Conservation (phyloP, 1,140 invertebrate species). For the Cydia fagiglandana region DNA sequence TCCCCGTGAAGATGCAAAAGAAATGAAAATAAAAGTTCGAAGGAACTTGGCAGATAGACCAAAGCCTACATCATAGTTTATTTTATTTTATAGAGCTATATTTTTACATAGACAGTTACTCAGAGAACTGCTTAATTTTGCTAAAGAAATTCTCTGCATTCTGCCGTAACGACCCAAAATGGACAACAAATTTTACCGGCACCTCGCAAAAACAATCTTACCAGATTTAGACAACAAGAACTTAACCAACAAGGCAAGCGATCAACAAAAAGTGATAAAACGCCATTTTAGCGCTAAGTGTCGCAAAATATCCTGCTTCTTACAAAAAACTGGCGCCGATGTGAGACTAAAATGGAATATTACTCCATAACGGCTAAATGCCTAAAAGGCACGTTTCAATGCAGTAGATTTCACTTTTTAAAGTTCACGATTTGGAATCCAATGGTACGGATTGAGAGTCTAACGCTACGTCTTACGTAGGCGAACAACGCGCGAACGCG, state of each 20-base stretch:
- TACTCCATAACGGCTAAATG: background rate
- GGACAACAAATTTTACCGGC: background rate
- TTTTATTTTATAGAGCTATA: no score
- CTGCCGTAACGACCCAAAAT: background rate
- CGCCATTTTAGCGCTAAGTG: background rate
- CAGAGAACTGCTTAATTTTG: background rate
- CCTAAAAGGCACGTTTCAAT: background rate
- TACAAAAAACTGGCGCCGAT: background rate
- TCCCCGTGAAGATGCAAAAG: no score
- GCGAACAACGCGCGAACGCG: no score
- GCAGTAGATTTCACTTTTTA: background rate
- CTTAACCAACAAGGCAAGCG: background rate
- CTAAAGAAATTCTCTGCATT: background rate
- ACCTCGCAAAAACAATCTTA: background rate
- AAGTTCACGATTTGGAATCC: no score
- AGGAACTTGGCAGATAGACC: no score
- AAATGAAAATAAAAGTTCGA: no score
- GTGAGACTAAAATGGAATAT: background rate
- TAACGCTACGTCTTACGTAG: no score
- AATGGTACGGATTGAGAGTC: no score
- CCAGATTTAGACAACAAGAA: background rate
- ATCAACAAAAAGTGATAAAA: slow-evolving; percentile 10
- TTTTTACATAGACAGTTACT: no score
- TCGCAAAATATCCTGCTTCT: background rate
- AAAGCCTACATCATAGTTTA: no score